Base-by-base conservation (phyloP, 2,113 vertebrate genomes). In the Saccopteryx bilineata region DNA sequence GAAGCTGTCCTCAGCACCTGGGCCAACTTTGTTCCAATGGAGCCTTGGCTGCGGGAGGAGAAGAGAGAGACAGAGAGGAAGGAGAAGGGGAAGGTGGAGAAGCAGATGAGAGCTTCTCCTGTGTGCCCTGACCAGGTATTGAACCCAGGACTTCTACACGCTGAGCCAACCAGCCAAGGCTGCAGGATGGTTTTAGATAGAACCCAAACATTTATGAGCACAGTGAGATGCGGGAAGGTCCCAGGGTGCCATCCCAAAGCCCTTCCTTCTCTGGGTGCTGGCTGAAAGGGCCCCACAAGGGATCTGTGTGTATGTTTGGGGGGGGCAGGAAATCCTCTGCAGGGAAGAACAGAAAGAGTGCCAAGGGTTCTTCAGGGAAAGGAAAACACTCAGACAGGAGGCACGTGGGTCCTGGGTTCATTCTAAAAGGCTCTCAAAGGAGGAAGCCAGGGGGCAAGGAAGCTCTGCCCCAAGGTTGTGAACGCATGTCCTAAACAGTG, bases 391-490 rank as follows among this genome's bases (percentile, higher is more conserved):
- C 24, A 54, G 26, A 58, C 63, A 9, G 21, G 26, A 7, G 2
- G 9, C 46, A 11, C 33, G 1, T 26, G 24, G 12, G 9, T 21
- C 72, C 1, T 0, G 14, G 72, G 24, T 15, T 19, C 69, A n/a
- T 61, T 15, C 39, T 14, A 48, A 48, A 26, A 23, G 21, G 23
- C n/a, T 23, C 33, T 56, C 23, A 5, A 28, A 84, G n/a, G 11
- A 19, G 17, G 17, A 24, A 7, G 28, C 14, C 0, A 9, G 31
- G 52, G 28, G 4, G 0, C 31, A 9, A 0, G 0, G 26, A n/a
- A 5, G 28, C n/a, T 80, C 10, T 1, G 0, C 11, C 39, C 39
- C 39, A 39, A 39, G 39, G 39, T 39, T 39, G 39, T 39, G 39
- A 39, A 39, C 39, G 39, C 39, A 39, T 39, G 9, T 66, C 46